Evolutionary conservation across 1,140 invertebrate genomes (phyloP).

Genomic region (Pachypsylla venusta): DNA sequence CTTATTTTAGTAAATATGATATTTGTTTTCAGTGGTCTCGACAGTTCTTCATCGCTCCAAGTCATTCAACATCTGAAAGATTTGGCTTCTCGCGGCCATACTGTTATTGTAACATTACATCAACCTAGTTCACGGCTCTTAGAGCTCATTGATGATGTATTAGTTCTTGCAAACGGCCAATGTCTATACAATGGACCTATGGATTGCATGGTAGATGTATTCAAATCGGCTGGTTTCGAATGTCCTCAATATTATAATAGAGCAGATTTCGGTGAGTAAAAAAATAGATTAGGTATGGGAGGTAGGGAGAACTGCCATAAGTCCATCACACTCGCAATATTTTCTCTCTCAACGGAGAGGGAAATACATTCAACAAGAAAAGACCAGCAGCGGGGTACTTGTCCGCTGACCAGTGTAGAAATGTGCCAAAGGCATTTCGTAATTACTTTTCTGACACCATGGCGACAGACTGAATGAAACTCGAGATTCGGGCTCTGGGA

Average conservation of each 20-base stretch:
- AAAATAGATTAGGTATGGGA: too few species aligned
- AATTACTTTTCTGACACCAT: too few species aligned
- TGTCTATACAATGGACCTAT: conserved; percentile 42
- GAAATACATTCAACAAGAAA: too few species aligned
- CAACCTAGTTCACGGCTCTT: conserved; percentile 77
- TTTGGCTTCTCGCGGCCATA: conserved; percentile 54
- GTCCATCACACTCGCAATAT: too few species aligned
- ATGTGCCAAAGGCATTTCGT: too few species aligned
- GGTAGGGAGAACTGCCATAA: too few species aligned
- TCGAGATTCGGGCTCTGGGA: too few species aligned
- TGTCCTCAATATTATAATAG: conserved; percentile 53
- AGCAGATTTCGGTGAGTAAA: conserved; percentile 47
- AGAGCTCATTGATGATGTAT: conserved; percentile 46
- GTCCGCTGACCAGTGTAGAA: too few species aligned
- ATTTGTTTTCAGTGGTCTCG: conserved; percentile 44
- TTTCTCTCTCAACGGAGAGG: too few species aligned
- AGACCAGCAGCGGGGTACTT: too few species aligned
- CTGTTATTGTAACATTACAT: conserved; percentile 73
- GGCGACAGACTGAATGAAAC: too few species aligned
- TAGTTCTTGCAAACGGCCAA: conserved; percentile 40
- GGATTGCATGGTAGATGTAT: conserved; percentile 34
- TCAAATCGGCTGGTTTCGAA: conserved; percentile 35
- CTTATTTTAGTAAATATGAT: too few species aligned
- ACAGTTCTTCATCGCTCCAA: conserved; percentile 55
- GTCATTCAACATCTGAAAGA: conserved; percentile 46